Percentiles rank a stretch among this genome's conserved stretches.
These are phyloP conservation scores for Sinodicranocentrus sp. DNA, from an alignment of 2,888 invertebrate genomes.

Conservation along the genomic window DNA sequence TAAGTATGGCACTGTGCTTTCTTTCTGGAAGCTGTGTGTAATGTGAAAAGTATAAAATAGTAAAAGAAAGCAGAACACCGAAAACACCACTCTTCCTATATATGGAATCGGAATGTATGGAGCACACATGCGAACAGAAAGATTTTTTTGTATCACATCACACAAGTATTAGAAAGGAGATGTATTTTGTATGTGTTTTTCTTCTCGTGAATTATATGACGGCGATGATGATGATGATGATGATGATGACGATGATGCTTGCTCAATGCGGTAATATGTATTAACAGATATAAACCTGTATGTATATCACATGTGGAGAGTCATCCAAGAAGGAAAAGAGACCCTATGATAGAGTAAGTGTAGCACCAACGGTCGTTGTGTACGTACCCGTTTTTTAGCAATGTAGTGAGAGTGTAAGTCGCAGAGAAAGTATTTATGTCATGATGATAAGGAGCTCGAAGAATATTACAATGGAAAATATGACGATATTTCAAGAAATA, in stretches of 20 bases:
- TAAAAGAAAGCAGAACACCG: conserved; percentile 3
- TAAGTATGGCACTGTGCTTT: neutral
- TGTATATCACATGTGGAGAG: neutral
- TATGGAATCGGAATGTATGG: neutral
- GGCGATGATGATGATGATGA: conserved; percentile 2
- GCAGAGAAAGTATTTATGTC: conserved; percentile 39
- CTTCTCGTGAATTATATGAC: conserved; percentile 20
- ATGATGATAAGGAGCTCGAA: conserved; percentile 43
- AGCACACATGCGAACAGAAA: neutral
- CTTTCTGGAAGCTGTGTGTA: neutral
- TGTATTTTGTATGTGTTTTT: conserved; percentile 15
- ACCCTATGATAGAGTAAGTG: neutral
- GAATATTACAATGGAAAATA: conserved; percentile 64
- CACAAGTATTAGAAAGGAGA: neutral
- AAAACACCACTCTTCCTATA: neutral
- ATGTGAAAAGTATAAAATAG: conserved; percentile 5
- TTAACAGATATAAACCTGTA: conserved; percentile 22
- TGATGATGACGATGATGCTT: conserved; percentile 16
- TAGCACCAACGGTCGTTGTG: neutral
- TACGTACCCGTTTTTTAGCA: neutral
- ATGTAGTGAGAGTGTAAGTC: conserved; percentile 22
- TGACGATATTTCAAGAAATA: conserved; percentile 59
- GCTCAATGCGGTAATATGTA: conserved; percentile 32
- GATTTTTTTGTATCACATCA: conserved; percentile 1
- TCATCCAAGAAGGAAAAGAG: neutral